phyloP scores from a whole-genome alignment of 2,888 invertebrate genomes.

The Hydriomena furcata region DNA sequence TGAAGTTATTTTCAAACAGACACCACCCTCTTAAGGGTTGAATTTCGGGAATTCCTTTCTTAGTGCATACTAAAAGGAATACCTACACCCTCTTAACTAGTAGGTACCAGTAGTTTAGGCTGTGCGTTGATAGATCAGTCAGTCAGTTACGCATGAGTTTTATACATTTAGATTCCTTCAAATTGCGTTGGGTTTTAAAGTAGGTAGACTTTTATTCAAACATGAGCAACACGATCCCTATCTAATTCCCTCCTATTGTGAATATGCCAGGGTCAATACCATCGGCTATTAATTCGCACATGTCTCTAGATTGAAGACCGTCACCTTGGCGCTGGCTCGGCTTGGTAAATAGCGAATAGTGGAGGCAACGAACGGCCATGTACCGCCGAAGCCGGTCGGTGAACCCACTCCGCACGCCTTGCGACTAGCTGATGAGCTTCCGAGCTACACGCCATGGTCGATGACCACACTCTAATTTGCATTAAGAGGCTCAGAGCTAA shows the following conservation, averaged over 20 bases:
- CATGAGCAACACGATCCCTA: background rate
- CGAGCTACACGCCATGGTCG: slow-evolving; percentile 46
- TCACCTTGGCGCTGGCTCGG: slow-evolving; percentile 72
- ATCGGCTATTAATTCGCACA: slow-evolving; percentile 47
- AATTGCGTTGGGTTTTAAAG: too few species aligned
- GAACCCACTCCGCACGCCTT: slow-evolving; percentile 59
- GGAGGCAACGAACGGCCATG: slow-evolving; percentile 65
- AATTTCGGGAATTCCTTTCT: too few species aligned
- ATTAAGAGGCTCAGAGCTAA: slow-evolving; percentile 28
- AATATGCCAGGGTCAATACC: slow-evolving; percentile 45
- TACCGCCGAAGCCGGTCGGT: slow-evolving; percentile 69
- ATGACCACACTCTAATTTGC: slow-evolving; percentile 44
- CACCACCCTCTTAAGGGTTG: too few species aligned
- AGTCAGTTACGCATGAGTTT: too few species aligned
- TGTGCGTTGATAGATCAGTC: too few species aligned
- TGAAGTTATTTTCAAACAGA: too few species aligned
- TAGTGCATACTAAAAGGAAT: too few species aligned
- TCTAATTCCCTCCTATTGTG: background rate
- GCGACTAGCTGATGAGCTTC: slow-evolving; percentile 64
- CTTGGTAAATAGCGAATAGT: slow-evolving; percentile 53
- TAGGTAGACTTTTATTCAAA: too few species aligned
- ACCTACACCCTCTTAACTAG: too few species aligned
- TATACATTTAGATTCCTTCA: too few species aligned
- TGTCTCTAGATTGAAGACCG: slow-evolving; percentile 47
- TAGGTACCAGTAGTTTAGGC: too few species aligned